Base-by-base conservation (phyloP, 1,140 invertebrate species). In the Saccostrea cuccullata region DNA sequence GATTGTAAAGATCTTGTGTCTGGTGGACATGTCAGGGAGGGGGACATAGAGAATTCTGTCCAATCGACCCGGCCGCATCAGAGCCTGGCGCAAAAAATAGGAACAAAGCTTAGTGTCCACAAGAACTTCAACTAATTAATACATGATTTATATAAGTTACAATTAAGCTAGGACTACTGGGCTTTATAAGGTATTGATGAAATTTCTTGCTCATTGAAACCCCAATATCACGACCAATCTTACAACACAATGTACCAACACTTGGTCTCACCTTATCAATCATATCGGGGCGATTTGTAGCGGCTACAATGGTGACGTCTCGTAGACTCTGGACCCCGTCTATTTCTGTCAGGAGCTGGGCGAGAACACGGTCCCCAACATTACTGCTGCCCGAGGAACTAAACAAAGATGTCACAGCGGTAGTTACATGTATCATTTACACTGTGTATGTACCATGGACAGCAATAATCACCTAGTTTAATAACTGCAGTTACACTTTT, bases 261-360 rank as follows among this genome's bases (percentile, higher is more conserved):
- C 64, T 30, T 2, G 77, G 15, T 82, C 86, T 55, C 94, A 97
- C 97, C 92, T 97, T 97, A 94, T 99, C 98, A 86, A 99, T 97
- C 94, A 97, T 96, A 95, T 98, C 98, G 0, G 98, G 98, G 90
- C 98, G 95, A 95, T 99, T 99, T 2, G 99, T 99, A 0, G 99
- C 99, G n/a, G 98, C 98, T 13, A 99, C 95, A 89, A 99, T 96
- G 8, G 97, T 97, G 0, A 99, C 98, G 94, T 99, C 99, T 94
- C 99, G 99, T n/a, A 99, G 95, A 92, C 99, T 98, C 92, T 99
- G 99, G 12, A 99, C 98, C 92, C 98, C 98, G 96, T 99, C 99
- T 92, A 99, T 99, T 96, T 99, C 99, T 4, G 99, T 98, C 0
- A 99, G 96, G 88, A 99, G 96, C 93, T 99, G 99, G 96, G 99